Conservation (phyloP, 1,140 invertebrate genomes). For the Proctacanthus coquilletti region DNA sequence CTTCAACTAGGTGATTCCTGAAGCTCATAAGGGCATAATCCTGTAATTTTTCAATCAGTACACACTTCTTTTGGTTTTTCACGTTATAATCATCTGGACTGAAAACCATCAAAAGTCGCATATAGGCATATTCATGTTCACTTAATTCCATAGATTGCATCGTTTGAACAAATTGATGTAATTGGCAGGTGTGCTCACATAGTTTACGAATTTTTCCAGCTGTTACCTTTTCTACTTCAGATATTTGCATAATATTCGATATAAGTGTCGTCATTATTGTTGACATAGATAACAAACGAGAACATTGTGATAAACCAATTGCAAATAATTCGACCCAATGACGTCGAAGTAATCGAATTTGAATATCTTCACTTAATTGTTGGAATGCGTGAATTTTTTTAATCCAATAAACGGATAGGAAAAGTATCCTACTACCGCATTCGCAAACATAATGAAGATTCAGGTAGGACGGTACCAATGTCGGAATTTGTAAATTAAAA, state of each 20-base stretch:
- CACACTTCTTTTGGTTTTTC: slow-evolving; percentile 18
- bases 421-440: slow-evolving; percentile 74
- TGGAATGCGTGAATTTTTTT: slow-evolving; percentile 70
- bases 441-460: slow-evolving; percentile 87
- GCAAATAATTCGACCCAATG: slow-evolving; percentile 91
- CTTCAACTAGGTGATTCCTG: slow-evolving; percentile 8
- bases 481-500: slow-evolving; percentile 71
- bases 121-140: slow-evolving; percentile 70
- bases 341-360: slow-evolving; percentile 65
- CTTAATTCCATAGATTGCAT: slow-evolving; percentile 57
- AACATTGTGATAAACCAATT: slow-evolving; percentile 79
- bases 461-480: slow-evolving; percentile 61
- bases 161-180: slow-evolving; percentile 65
- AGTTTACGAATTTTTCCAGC: slow-evolving; percentile 57
- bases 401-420: slow-evolving; percentile 79
- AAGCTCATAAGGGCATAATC: slow-evolving; percentile 17
- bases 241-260: slow-evolving; percentile 41
- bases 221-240: slow-evolving; percentile 46
- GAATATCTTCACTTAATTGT: slow-evolving; percentile 62
- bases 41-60: slow-evolving; percentile 10
- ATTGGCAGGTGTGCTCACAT: slow-evolving; percentile 62
- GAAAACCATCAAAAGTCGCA: slow-evolving; percentile 72
- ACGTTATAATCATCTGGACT: slow-evolving; percentile 20
- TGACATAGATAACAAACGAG: slow-evolving; percentile 58
- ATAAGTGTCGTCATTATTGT: slow-evolving; percentile 72